Evolutionary conservation across 1,140 invertebrate species (phyloP), one percentile per base, ranked within the genome.

Genomic region (Palaemon carinicauda): DNA sequence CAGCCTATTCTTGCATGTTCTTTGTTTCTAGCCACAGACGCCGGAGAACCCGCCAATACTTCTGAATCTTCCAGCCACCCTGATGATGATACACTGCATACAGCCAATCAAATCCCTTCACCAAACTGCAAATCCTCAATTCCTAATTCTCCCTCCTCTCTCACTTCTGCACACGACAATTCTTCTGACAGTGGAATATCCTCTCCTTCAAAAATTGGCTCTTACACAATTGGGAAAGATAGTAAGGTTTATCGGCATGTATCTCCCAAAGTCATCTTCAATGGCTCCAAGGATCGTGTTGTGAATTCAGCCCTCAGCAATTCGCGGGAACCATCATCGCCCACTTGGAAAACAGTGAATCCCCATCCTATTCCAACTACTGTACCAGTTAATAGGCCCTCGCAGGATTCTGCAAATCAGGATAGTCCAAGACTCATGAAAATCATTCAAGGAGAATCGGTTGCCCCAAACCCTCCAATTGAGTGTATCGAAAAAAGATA

Each of bases 401-500:
- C 41, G 12, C 41, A 5, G 0, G 41, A 41, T 12, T 75, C 33
- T 51, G 29, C 33, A 19, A 41, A 53, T 31, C 78, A 53, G 33
- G 84, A 86, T n/a, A 80, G 65, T 56, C 84, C 89, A 10, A 74
- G 89, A 50, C 82, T 89, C 1, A 83, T 88, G 65, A 89, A 89
- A 24, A 86, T 89, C 51, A 82, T 86, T 0, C 50, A 74, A 21
- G 71, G 88, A 80, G 87, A 88, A 73, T 77, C 84, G 15, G 31
- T 73, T 27, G 83, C n/a, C 12, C 60, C 65, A n/a, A 52, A 77
- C 53, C 79, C 69, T 56, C 50, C 15, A 29, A 52, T 17, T 60
- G 52, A 69, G 50, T 21, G 65, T 53, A 54, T 24, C 17, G 82
- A 80, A 74, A 86, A 52, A 74, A 75, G 77, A 12, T 97, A 97